A percentile compares a stretch with the other conserved stretches of the same genome.
phyloP scores from a whole-genome alignment of 2,888 invertebrate species.

The Drosophila percnosoma region DNA sequence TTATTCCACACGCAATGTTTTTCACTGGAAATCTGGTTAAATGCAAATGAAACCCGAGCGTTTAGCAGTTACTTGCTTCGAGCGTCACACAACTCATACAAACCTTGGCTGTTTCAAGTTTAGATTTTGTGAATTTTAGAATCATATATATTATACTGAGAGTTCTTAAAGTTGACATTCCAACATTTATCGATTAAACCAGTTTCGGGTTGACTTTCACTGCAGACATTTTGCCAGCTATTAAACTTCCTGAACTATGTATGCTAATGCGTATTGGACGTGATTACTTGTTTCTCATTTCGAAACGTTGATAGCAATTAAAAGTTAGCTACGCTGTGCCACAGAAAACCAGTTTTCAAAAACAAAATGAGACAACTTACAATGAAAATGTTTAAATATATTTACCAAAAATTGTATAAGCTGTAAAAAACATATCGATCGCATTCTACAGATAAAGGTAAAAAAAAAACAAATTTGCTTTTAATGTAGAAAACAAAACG shows the following conservation, averaged over 20 bases:
- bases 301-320: constrained; percentile 2
- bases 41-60: constrained; percentile 58
- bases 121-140: not conserved
- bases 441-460: not conserved
- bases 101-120: constrained; percentile 10
- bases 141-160: not conserved
- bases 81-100: constrained; percentile 5
- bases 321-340: not conserved
- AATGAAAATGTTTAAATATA: not conserved
- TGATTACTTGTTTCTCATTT: constrained; percentile 17
- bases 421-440: not conserved
- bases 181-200: constrained; percentile 12
- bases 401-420: not conserved
- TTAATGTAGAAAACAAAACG: not conserved
- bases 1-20: constrained; percentile 70
- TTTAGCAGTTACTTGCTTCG: not conserved
- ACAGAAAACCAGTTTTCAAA: not conserved
- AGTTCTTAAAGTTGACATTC: not conserved
- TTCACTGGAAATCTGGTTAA: constrained; percentile 66
- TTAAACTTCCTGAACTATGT: constrained; percentile 33
- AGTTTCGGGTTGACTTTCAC: constrained; percentile 31
- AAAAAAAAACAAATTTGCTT: not conserved
- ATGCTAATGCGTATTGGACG: constrained; percentile 31
- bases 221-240: constrained; percentile 9
- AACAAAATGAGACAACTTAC: not conserved